Percentiles rank a stretch among this genome's conserved stretches.
Evolutionary conservation across 2,888 invertebrate species (phyloP).

Genomic region (Calameuta filiformis): DNA sequence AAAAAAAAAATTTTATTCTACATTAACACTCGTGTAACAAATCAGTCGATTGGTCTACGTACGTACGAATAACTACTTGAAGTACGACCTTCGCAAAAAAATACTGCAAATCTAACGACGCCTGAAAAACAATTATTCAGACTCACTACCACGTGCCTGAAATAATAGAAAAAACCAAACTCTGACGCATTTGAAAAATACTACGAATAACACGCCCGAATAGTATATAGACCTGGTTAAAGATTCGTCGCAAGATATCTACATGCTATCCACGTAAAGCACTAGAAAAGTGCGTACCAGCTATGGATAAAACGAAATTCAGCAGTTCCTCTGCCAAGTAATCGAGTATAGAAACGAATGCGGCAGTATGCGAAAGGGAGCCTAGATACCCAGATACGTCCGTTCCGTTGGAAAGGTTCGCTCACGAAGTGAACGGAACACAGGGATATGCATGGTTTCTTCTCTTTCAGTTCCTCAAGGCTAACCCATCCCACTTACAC

Average conservation of each 20-base stretch:
- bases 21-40: not conserved
- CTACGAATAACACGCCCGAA: not conserved
- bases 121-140: not conserved
- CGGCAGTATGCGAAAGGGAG: not conserved
- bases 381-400: not conserved
- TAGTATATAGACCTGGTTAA: too few relatives aligned
- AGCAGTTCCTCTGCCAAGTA: not conserved
- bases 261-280: too few relatives aligned
- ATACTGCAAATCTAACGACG: not conserved
- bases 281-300: not conserved
- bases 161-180: not conserved
- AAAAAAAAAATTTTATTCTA: not conserved
- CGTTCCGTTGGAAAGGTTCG: not conserved
- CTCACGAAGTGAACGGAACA: conserved; percentile 32
- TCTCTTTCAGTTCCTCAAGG: conserved; percentile 41
- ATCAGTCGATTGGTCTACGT: not conserved
- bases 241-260: too few relatives aligned
- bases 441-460: conserved; percentile 27
- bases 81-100: not conserved
- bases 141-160: not conserved
- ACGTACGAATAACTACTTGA: not conserved
- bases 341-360: not conserved
- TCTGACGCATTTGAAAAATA: not conserved
- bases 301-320: not conserved
- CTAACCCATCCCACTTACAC: conserved; percentile 42